These are phyloP conservation scores for Catajapyx aquilonaris DNA, from an alignment of 1,140 invertebrate genomes.

Conservation along the genomic window DNA sequence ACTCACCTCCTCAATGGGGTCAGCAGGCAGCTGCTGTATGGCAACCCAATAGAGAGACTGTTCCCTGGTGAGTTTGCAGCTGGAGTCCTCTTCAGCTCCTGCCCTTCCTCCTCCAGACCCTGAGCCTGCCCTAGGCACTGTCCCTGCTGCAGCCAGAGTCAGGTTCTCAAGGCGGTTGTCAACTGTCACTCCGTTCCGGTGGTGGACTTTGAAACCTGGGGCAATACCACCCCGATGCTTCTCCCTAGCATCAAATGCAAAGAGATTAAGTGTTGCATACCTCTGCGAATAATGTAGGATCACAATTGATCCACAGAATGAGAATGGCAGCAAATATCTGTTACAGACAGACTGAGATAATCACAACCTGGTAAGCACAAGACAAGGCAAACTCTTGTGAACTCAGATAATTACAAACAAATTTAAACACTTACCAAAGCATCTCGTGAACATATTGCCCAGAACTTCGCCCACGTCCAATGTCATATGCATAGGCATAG, in stretches of 20 bases:
- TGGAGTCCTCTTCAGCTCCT: constrained; percentile 1
- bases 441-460: constrained; percentile 25
- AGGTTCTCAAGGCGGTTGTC: constrained; percentile 29
- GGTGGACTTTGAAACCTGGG: constrained; percentile 24
- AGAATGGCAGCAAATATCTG: too few species aligned
- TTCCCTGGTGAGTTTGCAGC: constrained; percentile 18
- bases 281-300: too few species aligned
- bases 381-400: too few species aligned
- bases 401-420: too few species aligned
- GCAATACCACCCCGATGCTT: constrained; percentile 26
- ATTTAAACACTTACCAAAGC: constrained; percentile 27
- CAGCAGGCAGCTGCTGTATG: constrained; percentile 25
- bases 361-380: too few species aligned
- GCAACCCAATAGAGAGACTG: constrained; percentile 29
- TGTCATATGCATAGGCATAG: constrained; percentile 25
- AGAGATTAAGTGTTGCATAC: too few species aligned
- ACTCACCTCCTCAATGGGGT: constrained; percentile 21
- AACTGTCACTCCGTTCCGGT: constrained; percentile 26
- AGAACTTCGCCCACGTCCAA: constrained; percentile 18
- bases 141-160: constrained; percentile 10
- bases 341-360: too few species aligned
- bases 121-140: neutral
- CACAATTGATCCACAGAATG: too few species aligned
- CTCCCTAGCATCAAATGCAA: constrained; percentile 23
- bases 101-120: neutral